Conservation (phyloP, 2,113 vertebrate genomes). For the Lathamus discolor region DNA sequence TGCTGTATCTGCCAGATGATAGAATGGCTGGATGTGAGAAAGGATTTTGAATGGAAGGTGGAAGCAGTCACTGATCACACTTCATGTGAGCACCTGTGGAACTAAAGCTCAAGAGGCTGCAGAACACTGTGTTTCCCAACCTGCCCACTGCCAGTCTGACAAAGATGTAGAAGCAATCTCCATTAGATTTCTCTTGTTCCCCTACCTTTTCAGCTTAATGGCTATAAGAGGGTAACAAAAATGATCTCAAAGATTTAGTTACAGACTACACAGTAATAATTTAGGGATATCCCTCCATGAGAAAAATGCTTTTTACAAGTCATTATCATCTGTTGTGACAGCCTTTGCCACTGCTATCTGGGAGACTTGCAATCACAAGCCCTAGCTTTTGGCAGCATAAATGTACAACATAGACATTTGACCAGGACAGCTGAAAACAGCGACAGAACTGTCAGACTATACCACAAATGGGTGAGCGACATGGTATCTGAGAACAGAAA, state of each 20-base stretch:
- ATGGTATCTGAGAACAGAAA: not conserved
- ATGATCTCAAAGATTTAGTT: not conserved
- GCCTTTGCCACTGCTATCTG: not conserved
- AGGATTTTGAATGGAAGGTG: not conserved
- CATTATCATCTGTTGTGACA: not conserved
- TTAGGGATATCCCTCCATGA: not conserved
- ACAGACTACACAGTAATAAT: not conserved
- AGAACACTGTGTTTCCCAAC: not conserved
- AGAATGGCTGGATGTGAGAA: not conserved
- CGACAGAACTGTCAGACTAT: not conserved
- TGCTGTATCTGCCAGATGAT: not conserved
- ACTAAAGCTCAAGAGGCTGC: not conserved
- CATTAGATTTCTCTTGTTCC: not conserved
- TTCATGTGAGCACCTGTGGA: not conserved
- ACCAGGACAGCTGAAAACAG: not conserved
- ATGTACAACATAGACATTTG: not conserved
- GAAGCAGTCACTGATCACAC: not conserved
- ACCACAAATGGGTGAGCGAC: not conserved
- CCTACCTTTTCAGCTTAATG: not conserved
- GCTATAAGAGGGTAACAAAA: not conserved
- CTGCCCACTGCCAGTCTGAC: accelerated
- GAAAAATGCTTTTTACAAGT: not conserved
- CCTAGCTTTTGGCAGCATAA: not conserved
- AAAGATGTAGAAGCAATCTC: not conserved
- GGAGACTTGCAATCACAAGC: not conserved